Percentiles rank a stretch among this genome's conserved stretches.
Conservation (phyloP, 37 sponge, comb jelly and placozoan species). For the Diacarnus erythraeanus region DNA sequence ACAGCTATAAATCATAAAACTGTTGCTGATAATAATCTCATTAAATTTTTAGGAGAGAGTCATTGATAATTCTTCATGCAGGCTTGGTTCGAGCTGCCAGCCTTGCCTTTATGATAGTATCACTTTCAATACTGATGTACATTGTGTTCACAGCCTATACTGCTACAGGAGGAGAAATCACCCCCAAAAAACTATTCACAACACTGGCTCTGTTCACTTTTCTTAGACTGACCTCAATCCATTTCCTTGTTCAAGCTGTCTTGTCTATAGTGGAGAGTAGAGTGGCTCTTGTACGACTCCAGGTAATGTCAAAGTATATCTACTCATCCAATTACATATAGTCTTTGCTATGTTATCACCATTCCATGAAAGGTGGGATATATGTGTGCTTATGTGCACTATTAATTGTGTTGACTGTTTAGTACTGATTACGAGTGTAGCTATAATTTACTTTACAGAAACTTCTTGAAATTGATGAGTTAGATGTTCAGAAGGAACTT, state of each 20-base stretch:
- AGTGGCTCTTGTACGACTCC: constrained; percentile 18
- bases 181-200: constrained; percentile 45
- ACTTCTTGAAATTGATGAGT: constrained; percentile 6
- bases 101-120: constrained; percentile 4
- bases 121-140: constrained; percentile 11
- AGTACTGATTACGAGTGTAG: neutral
- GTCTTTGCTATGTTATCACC: too few relatives aligned
- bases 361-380: too few relatives aligned
- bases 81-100: constrained; percentile 19
- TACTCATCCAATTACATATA: neutral
- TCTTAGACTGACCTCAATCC: constrained; percentile 22
- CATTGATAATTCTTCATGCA: constrained; percentile 6
- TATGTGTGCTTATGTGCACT: neutral
- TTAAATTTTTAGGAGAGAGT: constrained; percentile 28
- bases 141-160: constrained; percentile 26
- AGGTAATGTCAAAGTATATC: constrained; percentile 11
- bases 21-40: neutral
- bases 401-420: neutral
- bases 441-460: too few relatives aligned
- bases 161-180: constrained; percentile 25
- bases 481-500: neutral
- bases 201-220: constrained; percentile 21
- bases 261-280: constrained; percentile 10
- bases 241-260: constrained; percentile 6
- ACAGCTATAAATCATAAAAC: too few relatives aligned